Base-by-base conservation (phyloP, 64 coral and sea anemone genomes). In the Exaiptasia diaphana region DNA sequence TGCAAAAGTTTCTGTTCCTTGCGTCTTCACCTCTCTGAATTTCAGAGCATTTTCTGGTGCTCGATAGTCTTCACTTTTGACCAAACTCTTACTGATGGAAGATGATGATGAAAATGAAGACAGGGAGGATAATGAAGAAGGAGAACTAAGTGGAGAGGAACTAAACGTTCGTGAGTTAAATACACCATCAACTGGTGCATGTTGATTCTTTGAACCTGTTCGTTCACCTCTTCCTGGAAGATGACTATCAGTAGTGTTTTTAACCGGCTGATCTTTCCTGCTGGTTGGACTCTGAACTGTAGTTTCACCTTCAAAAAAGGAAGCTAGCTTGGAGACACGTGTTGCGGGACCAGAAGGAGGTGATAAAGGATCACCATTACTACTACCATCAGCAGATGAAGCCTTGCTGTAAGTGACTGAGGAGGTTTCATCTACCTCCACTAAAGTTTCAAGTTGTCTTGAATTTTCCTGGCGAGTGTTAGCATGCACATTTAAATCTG, bases 61-160 rank as follows among this genome's bases (percentile, higher is more conserved):
- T 9, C 61, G 12, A 65, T 20, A 20, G 0, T 65, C 61, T 35
- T 65, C 61, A 10, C n/a, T 14, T 65, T 35, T 2, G 21, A 12
- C 29, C n/a, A 20, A 5, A 65, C 12, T 65, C 38, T 20, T 65
- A 65, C 32, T 65, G 13, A 70, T 28, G 31, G 86, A 73, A 17
- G 91, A 84, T 30, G 77, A 53, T 28, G 86, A 95, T 56, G 91
- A 90, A 31, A 65, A 41, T 20, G 91, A 95, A 15, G 91, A 95
- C 50, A 83, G 24, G 25, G 91, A 95, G 4, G 91, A 89, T 17
- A 85, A 18, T 0, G 91, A 95, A 13, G 86, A 95, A 5, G 91
- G 91, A 32, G 91, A 95, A 41, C 91, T 85, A 2, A 72, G 73
- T 4, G 86, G 80, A 12, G 91, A 95, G 3, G 61, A 65, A 0